Base-by-base conservation (phyloP, 2,888 invertebrate species). In the Tyria jacobaeae region DNA sequence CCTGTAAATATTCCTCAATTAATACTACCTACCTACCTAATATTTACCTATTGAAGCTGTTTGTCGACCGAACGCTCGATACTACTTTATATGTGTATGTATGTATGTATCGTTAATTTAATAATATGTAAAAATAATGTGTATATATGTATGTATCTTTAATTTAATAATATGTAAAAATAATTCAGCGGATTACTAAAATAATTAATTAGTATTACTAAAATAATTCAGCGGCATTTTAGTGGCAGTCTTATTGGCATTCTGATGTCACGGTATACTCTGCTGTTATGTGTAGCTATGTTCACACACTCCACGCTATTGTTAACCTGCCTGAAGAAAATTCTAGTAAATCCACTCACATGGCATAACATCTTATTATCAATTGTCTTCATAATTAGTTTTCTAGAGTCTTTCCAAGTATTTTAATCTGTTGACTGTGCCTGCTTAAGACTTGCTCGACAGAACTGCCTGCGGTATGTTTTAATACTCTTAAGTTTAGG, bases 271-370 rank as follows among this genome's bases (percentile, higher is more conserved):
- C 27, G 9, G 10, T 24, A 12, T 25, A 3, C 25, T 12, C 17
- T 44, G 39, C 27, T 31, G 24, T 39, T 25, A 25, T 39, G n/a
- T 6, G 27, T 21, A 21, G 17, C 34, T 35, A 10, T 44, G 37
- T 58, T 60, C 57, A 53, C 68, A 62, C 52, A 53, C 37, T 31
- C 35, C 24, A 27, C 25, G 49, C 57, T 50, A 54, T 63, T 63
- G 63, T 63, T 62, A 25, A 15, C 10, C 41, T 37, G 34, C 14
- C 21, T 21, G n/a, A 39, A 59, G 49, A 35, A 37, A 61, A 58
- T 72, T 71, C 70, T 54, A 62, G 48, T 55, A 66, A 74, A 74
- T 51, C 68, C 24, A 31, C 49, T 63, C 44, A 56, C n/a, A 52
- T 57, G 34, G 44, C 62, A 63, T 57, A 74, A 73, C 64, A 75